Percentiles rank a stretch among this genome's conserved stretches.
These are phyloP conservation scores for Armadillidium nasatum DNA, from an alignment of 1,140 invertebrate genomes.

Conservation along the genomic window DNA sequence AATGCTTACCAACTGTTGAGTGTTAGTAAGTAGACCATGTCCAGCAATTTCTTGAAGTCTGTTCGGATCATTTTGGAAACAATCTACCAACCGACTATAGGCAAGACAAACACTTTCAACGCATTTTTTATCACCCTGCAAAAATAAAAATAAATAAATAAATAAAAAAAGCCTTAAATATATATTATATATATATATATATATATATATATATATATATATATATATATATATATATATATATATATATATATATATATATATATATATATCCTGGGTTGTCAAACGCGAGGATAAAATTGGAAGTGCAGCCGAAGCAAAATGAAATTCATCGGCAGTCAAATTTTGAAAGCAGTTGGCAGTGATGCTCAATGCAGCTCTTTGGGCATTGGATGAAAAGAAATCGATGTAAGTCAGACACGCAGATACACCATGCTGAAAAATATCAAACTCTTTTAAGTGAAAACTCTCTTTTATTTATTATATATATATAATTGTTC, in stretches of 20 bases:
- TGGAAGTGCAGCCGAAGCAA: conserved; percentile 80
- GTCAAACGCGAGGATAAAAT: conserved; percentile 78
- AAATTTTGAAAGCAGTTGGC: conserved; percentile 96
- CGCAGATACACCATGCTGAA: conserved; percentile 81
- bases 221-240: too few relatives aligned
- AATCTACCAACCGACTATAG: conserved; percentile 92
- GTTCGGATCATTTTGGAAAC: conserved; percentile 85
- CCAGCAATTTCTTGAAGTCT: conserved; percentile 92
- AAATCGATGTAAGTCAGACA: conserved; percentile 96
- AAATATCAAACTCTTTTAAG: too few relatives aligned
- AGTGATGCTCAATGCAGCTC: conserved; percentile 87
- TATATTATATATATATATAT: too few relatives aligned
- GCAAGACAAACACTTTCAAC: conserved; percentile 95
- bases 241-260: neutral
- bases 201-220: too few relatives aligned
- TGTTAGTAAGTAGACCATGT: conserved; percentile 81
- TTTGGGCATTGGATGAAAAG: conserved; percentile 93
- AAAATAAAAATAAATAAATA: neutral
- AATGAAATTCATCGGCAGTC: conserved; percentile 85
- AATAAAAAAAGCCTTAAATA: too few relatives aligned
- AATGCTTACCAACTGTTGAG: conserved; percentile 71
- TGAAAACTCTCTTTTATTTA: too few relatives aligned
- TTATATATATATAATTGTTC: too few relatives aligned
- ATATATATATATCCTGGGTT: conserved; percentile 59
- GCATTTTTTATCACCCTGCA: conserved; percentile 79